Base-by-base conservation (phyloP, 2,113 vertebrate species). In the Mandrillus leucophaeus region DNA sequence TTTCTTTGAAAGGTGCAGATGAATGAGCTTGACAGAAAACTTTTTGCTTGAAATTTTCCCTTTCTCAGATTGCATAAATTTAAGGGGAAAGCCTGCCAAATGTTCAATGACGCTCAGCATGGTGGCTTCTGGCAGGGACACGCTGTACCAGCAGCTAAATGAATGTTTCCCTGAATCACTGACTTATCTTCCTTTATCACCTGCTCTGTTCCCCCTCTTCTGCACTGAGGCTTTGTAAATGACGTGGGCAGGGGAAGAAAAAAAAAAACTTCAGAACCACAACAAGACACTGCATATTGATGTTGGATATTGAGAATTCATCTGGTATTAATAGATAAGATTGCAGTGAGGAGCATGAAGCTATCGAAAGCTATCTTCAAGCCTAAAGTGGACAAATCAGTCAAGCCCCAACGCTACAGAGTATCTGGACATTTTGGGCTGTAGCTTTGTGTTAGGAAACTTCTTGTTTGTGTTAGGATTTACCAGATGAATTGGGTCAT, bases 61-160 rank as follows among this genome's bases (percentile, higher is more conserved):
- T 95, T 95, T 76, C 80, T 96, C 84, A 64, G 86, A 97, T 96
- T 87, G 94, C 96, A 96, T 89, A 55, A 76, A 96, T 96, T 83
- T 40, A n/a, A 95, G 84, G 66, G 45, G 80, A 7, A 55, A 40
- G 35, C 50, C 92, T 97, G 96, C 97, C 97, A 96, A 96, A 75
- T 61, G 43, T 45, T 97, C 90, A 90, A 3, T 81, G 85, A 94
- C 0, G 64, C 94, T 94, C 48, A 38, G 83, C 87, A 48, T n/a
- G 76, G 80, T 68, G 57, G 80, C 84, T 96, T 72, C 73, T 96
- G 97, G 95, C 92, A 88, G 80, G 97, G 84, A 97, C 97, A 82
- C 11, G 30, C 43, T 95, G 96, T 97, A 72, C 95, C 90, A 35
- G 45, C 35, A 81, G 86, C 81, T 78, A 81, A 98, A 95, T 76